Evolutionary conservation across 2,113 vertebrate genomes (phyloP).

Genomic region (Crotalus viridis): DNA sequence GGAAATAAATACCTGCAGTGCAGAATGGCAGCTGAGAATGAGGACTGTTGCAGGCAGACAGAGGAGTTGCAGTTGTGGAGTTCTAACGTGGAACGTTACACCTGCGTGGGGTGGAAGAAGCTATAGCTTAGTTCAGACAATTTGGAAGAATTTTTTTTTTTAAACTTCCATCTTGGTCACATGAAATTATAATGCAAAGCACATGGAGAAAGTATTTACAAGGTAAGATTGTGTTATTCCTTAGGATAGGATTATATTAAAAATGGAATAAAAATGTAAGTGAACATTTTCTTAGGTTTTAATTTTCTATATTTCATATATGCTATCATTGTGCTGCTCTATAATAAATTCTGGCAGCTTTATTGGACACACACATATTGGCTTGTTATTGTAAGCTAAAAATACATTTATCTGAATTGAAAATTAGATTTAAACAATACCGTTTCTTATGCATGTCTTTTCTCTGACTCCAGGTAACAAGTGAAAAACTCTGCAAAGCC

Average conservation of each 20-base stretch:
- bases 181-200: background rate
- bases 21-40: background rate
- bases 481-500: constrained; percentile 86
- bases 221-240: background rate
- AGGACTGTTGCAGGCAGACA: background rate
- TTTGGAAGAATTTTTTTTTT: background rate
- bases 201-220: background rate
- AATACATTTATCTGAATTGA: background rate
- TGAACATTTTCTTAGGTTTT: background rate
- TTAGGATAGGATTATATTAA: background rate
- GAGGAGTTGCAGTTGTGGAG: background rate
- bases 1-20: background rate
- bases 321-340: background rate
- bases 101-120: background rate
- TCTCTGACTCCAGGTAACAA: constrained; percentile 76
- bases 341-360: background rate
- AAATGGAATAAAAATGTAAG: background rate
- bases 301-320: background rate
- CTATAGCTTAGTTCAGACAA: background rate
- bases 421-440: background rate
- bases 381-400: background rate
- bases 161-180: background rate
- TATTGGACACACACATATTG: background rate
- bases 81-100: background rate
- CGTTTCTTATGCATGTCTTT: background rate